A percentile compares a stretch with the other conserved stretches of the same genome.
phyloP scores from a whole-genome alignment of 2,888 invertebrate species.

The Deilephila elpenor region DNA sequence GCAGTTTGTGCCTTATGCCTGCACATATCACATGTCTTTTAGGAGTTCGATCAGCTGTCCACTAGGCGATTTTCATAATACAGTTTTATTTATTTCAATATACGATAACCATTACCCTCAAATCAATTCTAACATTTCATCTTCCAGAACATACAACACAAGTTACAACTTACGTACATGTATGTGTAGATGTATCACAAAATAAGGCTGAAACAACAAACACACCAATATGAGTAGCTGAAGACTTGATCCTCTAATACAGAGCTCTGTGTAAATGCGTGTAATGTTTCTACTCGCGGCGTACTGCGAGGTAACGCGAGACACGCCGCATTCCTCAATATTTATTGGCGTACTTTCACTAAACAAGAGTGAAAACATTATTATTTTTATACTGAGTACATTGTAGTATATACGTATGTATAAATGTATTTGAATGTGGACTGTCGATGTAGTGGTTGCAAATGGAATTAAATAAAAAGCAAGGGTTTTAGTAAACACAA shows the following conservation, averaged over 20 bases:
- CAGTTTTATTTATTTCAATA: no score
- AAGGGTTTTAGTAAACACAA: no score
- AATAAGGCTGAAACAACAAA: background rate
- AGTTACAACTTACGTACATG: background rate
- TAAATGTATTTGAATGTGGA: no score
- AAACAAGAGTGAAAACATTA: background rate
- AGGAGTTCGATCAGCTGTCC: no score
- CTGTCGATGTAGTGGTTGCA: no score
- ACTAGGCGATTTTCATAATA: no score
- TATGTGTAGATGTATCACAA: background rate
- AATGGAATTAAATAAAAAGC: no score
- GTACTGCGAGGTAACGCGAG: background rate
- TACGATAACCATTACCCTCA: no score
- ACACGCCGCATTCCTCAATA: background rate
- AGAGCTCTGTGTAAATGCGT: background rate
- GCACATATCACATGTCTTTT: no score
- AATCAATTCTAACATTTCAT: no score
- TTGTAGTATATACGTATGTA: background rate
- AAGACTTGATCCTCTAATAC: constrained; percentile 1
- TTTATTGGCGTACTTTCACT: background rate
- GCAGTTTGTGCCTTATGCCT: no score
- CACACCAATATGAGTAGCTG: background rate
- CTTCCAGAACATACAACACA: no score
- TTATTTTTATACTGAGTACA: background rate
- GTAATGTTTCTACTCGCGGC: background rate